Evolutionary conservation across 2,888 invertebrate genomes (phyloP).

Genomic region (Myopa tessellatipennis): DNA sequence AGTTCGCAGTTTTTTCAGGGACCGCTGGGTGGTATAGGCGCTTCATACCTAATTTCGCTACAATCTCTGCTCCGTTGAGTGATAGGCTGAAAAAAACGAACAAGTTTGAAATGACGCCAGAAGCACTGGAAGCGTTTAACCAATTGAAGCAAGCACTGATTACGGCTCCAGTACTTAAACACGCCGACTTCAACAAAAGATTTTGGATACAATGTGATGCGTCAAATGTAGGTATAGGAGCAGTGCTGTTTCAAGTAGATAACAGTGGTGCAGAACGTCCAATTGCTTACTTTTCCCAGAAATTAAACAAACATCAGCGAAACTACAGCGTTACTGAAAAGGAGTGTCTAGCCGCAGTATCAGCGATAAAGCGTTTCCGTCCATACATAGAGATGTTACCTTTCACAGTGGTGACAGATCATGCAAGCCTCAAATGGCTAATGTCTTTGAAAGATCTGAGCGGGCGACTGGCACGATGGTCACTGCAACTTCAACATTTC

Average conservation of each 20-base stretch:
- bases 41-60: conserved; percentile 13
- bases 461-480: not conserved
- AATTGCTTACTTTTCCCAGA: no score
- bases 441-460: not conserved
- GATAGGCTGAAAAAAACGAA: conserved; percentile 25
- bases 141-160: conserved; percentile 13
- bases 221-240: conserved; percentile 3
- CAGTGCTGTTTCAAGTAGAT: not conserved
- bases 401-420: not conserved
- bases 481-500: not conserved
- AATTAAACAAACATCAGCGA: no score
- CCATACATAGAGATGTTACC: not conserved
- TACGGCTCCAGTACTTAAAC: conserved; percentile 9
- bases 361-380: not conserved
- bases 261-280: no score
- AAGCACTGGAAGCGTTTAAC: conserved; percentile 15
- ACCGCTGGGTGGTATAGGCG: conserved; percentile 31
- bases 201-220: conserved; percentile 34
- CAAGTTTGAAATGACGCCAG: conserved; percentile 31
- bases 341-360: not conserved
- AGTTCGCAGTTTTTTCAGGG: conserved; percentile 33
- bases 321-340: not conserved
- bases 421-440: not conserved
- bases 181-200: conserved; percentile 6
- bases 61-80: conserved; percentile 21